These are phyloP conservation scores for Spea multiplicata DNA, from an alignment of 2,113 vertebrate genomes.

Conservation along the genomic window DNA sequence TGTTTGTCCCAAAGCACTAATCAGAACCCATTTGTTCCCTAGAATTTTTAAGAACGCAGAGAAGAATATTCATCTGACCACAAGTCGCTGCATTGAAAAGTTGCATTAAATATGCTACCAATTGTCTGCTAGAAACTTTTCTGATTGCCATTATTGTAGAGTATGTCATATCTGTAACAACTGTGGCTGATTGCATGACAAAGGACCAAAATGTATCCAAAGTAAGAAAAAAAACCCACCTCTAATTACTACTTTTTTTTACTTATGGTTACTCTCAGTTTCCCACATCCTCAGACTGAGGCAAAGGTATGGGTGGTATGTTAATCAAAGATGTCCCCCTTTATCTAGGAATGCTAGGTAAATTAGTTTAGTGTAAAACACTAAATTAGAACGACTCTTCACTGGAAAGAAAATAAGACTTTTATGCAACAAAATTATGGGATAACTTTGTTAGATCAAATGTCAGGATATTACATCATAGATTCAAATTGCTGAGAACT, in stretches of 20 bases:
- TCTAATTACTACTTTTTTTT: constrained; percentile 24
- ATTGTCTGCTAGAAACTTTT: background rate
- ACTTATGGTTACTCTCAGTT: constrained; percentile 8
- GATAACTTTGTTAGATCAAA: too few relatives aligned
- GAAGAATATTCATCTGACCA: constrained; percentile 1
- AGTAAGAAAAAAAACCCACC: background rate
- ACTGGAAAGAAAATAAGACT: too few relatives aligned
- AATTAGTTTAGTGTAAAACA: background rate
- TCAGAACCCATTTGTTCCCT: constrained; percentile 31
- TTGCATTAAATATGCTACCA: background rate
- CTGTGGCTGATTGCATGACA: constrained; percentile 22
- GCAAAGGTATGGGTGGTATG: too few relatives aligned
- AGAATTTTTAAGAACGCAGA: background rate
- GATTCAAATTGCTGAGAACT: too few relatives aligned
- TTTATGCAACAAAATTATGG: too few relatives aligned
- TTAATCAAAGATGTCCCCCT: too few relatives aligned
- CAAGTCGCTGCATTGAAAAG: background rate
- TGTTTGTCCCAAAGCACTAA: constrained; percentile 25
- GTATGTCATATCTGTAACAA: background rate
- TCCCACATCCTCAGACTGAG: constrained; percentile 1
- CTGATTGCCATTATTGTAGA: constrained; percentile 4
- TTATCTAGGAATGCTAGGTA: background rate
- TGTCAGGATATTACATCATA: too few relatives aligned
- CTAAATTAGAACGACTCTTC: background rate
- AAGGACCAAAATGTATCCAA: constrained; percentile 10